Conservation (phyloP, 2,888 invertebrate genomes). For the Spodoptera exigua region DNA sequence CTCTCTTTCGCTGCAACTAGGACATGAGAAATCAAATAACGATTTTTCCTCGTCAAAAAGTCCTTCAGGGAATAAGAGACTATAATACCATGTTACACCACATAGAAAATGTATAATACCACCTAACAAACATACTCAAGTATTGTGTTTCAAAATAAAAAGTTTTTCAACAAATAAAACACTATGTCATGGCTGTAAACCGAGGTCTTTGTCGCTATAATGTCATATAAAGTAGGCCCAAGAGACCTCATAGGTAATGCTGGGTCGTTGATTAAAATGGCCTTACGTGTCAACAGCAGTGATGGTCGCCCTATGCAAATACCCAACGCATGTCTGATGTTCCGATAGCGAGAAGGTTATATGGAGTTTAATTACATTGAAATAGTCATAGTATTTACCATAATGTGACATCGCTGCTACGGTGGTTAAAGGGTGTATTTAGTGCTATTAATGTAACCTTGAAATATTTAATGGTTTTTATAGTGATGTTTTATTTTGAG, state of each 20-base stretch:
- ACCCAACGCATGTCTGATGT: conserved; percentile 54
- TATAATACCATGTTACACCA: no score
- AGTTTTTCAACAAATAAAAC: conserved; percentile 1
- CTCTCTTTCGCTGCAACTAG: no score
- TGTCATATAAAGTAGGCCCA: conserved; percentile 51
- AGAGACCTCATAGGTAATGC: conserved; percentile 58
- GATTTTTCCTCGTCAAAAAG: no score
- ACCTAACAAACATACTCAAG: no score
- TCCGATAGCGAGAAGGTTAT: conserved; percentile 51
- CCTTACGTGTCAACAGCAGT: conserved; percentile 48
- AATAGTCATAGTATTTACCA: conserved; percentile 41
- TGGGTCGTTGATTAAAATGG: conserved; percentile 55
- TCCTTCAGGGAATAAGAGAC: not conserved
- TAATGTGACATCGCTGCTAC: conserved; percentile 29
- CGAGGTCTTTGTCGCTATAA: conserved; percentile 55
- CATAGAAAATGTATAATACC: no score
- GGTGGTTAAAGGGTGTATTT: conserved; percentile 15
- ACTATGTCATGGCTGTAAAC: conserved; percentile 23
- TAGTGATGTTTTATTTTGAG: no score
- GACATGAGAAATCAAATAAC: no score
- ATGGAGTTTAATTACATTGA: conserved; percentile 55
- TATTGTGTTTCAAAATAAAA: not conserved
- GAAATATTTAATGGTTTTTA: no score
- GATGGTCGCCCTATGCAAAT: conserved; percentile 61
- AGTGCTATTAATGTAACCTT: not conserved